A percentile compares a stretch with the other conserved stretches of the same genome.
Conservation (phyloP, 2,797 vertebrate genomes). For the Arctocebus calabarensis region DNA sequence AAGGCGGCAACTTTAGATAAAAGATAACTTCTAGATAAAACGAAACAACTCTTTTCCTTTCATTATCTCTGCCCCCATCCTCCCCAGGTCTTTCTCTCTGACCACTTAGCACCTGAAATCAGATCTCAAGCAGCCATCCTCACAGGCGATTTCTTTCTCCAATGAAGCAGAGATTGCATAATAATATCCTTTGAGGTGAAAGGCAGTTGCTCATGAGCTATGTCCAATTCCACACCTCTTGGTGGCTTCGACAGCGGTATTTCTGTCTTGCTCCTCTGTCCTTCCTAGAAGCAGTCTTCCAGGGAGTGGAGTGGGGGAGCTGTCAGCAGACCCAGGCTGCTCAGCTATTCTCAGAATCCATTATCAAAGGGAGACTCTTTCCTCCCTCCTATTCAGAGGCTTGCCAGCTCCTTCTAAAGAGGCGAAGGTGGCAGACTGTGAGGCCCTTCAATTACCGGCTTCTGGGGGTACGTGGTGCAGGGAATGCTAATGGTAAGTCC, state of each 20-base stretch:
- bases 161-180: neutral
- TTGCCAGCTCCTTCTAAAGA: slow-evolving; percentile 24
- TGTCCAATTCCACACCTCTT: neutral
- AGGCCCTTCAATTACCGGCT: slow-evolving; percentile 46
- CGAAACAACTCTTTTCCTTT: neutral
- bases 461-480: slow-evolving; percentile 46
- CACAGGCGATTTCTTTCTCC: neutral
- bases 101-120: neutral
- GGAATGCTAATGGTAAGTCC: neutral
- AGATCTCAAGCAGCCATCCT: neutral
- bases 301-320: neutral
- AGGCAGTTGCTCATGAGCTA: neutral
- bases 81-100: neutral
- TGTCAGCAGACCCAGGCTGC: neutral
- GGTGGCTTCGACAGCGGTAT: neutral
- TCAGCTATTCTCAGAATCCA: slow-evolving; percentile 53
- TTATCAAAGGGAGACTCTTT: slow-evolving; percentile 8
- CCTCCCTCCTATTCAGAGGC: neutral
- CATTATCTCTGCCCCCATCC: neutral
- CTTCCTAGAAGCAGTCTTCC: slow-evolving; percentile 5
- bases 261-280: neutral
- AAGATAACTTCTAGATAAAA: neutral
- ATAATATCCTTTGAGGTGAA: neutral
- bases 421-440: neutral
- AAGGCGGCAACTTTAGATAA: neutral